phyloP scores from a whole-genome alignment of 2,797 vertebrate species.

The Gambusia yucatana region DNA sequence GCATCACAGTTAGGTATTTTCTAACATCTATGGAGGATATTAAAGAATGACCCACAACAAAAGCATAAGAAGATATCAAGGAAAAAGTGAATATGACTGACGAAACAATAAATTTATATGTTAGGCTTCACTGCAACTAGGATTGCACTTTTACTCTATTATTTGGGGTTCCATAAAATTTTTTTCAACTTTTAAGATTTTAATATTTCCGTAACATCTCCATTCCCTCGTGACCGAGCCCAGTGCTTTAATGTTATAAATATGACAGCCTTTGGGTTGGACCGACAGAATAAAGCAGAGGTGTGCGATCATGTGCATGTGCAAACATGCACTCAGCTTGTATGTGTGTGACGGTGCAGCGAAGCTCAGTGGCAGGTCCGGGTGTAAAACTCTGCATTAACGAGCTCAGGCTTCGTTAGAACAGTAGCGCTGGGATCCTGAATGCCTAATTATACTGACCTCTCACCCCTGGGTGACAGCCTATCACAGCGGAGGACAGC shows the following conservation, averaged over 20 bases:
- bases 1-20: no score
- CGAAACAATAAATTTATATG: neutral
- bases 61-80: neutral
- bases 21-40: neutral
- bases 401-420: constrained; percentile 78
- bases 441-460: constrained; percentile 78
- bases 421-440: constrained; percentile 65
- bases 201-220: constrained; percentile 35
- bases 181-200: constrained; percentile 16
- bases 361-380: constrained; percentile 74
- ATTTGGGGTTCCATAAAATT: constrained; percentile 8
- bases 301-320: constrained; percentile 36
- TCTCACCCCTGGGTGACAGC: constrained; percentile 77
- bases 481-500: constrained; percentile 82
- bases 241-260: constrained; percentile 32
- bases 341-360: constrained; percentile 64
- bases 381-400: constrained; percentile 78
- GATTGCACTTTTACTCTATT: constrained; percentile 1
- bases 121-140: constrained; percentile 3
- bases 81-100: neutral
- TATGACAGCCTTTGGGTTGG: constrained; percentile 61
- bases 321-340: constrained; percentile 45
- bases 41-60: neutral
- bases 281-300: constrained; percentile 63
- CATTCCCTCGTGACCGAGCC: constrained; percentile 38